Evolutionary conservation across 2,797 vertebrate genomes (phyloP).

Genomic region (Allobates femoralis): DNA sequence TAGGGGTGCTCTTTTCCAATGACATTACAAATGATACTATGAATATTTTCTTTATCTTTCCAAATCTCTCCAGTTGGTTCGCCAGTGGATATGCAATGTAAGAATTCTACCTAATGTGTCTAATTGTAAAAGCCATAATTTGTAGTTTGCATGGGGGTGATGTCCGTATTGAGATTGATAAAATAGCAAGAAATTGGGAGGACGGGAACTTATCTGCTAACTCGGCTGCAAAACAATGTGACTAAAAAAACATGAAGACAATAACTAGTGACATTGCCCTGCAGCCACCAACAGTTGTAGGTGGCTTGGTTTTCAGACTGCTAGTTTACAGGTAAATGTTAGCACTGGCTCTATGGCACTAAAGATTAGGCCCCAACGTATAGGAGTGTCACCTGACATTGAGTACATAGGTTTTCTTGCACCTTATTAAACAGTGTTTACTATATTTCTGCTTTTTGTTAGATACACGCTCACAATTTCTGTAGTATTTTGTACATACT

Average conservation of each 20-base stretch:
- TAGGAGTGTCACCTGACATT: neutral
- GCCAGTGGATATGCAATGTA: slow-evolving; percentile 5
- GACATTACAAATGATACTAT: neutral
- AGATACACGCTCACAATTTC: slow-evolving; percentile 72
- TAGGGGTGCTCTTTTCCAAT: neutral
- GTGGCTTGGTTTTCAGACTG: neutral
- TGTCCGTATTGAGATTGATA: neutral
- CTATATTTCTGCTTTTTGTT: slow-evolving; percentile 72
- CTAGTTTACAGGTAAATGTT: neutral
- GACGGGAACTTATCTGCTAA: neutral
- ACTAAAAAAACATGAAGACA: neutral
- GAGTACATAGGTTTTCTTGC: slow-evolving; percentile 76
- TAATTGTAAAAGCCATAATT: slow-evolving; percentile 11
- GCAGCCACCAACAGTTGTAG: neutral
- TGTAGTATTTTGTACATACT: slow-evolving; percentile 84
- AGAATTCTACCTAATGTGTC: slow-evolving; percentile 19
- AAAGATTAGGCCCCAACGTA: neutral
- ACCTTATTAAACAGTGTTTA: slow-evolving; percentile 84
- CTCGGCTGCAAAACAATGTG: neutral
- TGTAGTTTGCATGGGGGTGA: slow-evolving; percentile 1
- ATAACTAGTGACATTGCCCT: neutral
- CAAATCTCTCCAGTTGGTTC: neutral
- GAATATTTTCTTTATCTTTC: neutral
- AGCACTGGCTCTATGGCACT: neutral
- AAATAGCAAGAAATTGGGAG: neutral